Evolutionary conservation across 2,888 invertebrate genomes (phyloP).

Genomic region (Brachynemurus nebulosus): DNA sequence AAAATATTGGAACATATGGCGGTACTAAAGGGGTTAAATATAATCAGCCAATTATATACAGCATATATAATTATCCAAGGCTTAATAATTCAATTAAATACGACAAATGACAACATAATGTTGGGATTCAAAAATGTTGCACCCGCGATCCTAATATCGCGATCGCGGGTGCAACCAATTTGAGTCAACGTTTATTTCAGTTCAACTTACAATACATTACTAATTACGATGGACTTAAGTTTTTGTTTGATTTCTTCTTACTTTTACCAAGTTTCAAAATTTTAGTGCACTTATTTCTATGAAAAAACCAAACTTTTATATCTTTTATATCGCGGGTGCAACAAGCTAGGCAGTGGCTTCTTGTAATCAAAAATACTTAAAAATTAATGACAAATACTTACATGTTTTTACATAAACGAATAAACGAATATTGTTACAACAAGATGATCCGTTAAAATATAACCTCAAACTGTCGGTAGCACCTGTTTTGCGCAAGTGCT

Average conservation of each 20-base stretch:
- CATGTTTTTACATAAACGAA: not conserved
- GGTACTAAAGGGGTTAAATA: too few species aligned
- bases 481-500: conserved; percentile 8
- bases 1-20: too few species aligned
- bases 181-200: conserved; percentile 1
- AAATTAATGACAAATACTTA: not conserved
- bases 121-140: not conserved
- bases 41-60: conserved; percentile 8
- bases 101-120: conserved; percentile 4
- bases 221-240: not conserved
- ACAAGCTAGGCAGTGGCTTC: not conserved
- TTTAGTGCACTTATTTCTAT: not conserved
- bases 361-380: not conserved
- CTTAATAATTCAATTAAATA: conserved; percentile 7
- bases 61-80: conserved; percentile 9
- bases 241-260: not conserved
- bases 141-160: too few species aligned
- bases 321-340: conserved; percentile 3
- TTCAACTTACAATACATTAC: not conserved
- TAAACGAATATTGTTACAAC: conserved; percentile 9
- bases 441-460: not conserved
- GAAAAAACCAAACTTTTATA: conserved; percentile 2
- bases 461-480: conserved; percentile 9
- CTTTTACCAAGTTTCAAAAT: conserved; percentile 2
- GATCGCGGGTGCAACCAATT: conserved; percentile 13